Conservation (phyloP, 2,888 invertebrate genomes). For the Thecophora atra region DNA sequence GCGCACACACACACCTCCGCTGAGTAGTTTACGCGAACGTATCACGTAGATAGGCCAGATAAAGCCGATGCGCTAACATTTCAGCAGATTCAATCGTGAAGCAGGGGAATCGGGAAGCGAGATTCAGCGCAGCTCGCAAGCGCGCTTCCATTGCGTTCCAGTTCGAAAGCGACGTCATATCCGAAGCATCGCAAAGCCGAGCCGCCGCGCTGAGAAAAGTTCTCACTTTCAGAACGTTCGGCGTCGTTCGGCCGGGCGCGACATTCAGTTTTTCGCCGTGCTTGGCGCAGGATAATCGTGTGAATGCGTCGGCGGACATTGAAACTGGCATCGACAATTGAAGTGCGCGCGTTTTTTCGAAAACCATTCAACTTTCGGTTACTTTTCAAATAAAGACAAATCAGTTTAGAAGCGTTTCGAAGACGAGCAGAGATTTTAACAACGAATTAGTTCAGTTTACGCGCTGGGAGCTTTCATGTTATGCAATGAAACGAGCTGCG, state of each 20-base stretch:
- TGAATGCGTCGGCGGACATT: conserved; percentile 9
- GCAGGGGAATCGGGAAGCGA: conserved; percentile 17
- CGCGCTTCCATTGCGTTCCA: conserved; percentile 6
- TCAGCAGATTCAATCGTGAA: conserved; percentile 10
- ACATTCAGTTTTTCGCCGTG: conserved; percentile 55
- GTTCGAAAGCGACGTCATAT: background rate
- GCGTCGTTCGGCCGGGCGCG: conserved; percentile 47
- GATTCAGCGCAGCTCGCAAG: background rate
- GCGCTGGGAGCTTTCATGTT: background rate
- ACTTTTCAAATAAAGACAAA: background rate
- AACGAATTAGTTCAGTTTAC: too few species aligned
- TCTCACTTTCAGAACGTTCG: conserved; percentile 13
- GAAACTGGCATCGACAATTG: background rate
- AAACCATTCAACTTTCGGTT: background rate
- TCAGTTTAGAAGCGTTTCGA: background rate
- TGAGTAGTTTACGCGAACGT: background rate
- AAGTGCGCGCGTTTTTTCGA: background rate
- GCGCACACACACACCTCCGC: conserved; percentile 10
- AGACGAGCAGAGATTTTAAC: background rate
- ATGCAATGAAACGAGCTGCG: background rate
- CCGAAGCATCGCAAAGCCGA: background rate
- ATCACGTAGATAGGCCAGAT: conserved; percentile 6
- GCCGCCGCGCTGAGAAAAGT: conserved; percentile 14
- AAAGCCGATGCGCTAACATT: conserved; percentile 13
- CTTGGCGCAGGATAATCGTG: conserved; percentile 41